phyloP scores from a whole-genome alignment of 2,888 invertebrate species.

The Xanthia togata region DNA sequence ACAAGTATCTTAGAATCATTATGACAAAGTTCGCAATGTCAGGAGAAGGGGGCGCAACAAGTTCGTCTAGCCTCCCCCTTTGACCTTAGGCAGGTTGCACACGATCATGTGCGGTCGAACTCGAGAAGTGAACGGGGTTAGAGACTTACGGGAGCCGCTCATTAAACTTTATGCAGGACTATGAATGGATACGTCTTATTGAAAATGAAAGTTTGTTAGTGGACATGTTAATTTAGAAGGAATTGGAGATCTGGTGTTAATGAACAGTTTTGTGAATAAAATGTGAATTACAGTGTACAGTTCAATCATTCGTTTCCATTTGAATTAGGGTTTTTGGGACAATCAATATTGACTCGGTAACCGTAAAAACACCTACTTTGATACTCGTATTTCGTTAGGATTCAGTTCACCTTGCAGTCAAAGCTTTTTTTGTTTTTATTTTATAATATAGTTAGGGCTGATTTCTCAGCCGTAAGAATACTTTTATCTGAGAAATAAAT shows the following conservation, averaged over 20 bases:
- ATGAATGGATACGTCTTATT: neutral
- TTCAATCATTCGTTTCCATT: neutral
- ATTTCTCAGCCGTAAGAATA: neutral
- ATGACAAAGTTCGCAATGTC: conserved; percentile 37
- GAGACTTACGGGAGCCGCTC: neutral
- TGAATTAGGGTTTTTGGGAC: neutral
- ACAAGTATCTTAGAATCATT: conserved; percentile 40
- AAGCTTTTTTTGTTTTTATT: neutral
- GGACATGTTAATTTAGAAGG: neutral
- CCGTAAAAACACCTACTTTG: neutral
- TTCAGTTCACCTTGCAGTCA: neutral
- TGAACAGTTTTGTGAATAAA: neutral
- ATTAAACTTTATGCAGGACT: conserved; percentile 4
- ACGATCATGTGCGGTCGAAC: neutral
- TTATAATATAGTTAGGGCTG: too few species aligned
- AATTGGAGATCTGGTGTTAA: too few species aligned
- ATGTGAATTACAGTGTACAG: neutral
- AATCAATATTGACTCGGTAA: too few species aligned
- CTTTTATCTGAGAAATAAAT: neutral
- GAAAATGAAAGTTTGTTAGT: neutral
- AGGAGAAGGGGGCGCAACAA: conserved; percentile 45
- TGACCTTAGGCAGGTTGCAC: conserved; percentile 6
- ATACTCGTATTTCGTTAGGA: too few species aligned
- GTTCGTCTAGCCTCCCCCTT: conserved; percentile 31
- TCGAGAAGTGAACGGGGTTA: neutral